Conservation (phyloP, 35 echinoderm and acorn worm genomes). For the Heliocidaris erythrogramma region DNA sequence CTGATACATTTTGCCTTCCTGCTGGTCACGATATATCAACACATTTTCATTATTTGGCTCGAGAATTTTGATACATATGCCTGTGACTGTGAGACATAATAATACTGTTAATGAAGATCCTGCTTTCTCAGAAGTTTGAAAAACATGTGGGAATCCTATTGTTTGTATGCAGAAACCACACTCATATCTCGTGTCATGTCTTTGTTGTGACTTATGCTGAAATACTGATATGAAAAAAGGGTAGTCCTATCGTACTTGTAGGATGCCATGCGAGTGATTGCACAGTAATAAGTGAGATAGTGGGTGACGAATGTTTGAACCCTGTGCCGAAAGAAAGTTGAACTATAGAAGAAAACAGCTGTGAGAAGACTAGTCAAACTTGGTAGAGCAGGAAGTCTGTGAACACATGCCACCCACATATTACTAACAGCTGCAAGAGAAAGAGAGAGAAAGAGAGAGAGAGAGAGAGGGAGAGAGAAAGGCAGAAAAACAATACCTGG, state of each 20-base stretch:
- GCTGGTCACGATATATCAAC: no score
- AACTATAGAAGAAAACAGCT: background rate
- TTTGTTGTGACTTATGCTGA: background rate
- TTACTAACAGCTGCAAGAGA: constrained; percentile 1
- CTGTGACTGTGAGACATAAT: no score
- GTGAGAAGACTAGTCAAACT: background rate
- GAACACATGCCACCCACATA: constrained; percentile 33
- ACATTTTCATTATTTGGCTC: no score
- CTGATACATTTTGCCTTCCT: no score
- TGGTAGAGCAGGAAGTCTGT: background rate
- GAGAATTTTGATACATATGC: no score
- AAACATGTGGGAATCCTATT: background rate
- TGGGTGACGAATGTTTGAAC: background rate
- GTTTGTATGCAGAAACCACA: background rate
- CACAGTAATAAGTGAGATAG: no score
- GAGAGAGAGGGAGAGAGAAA: background rate
- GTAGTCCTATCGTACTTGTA: no score
- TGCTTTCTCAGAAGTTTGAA: background rate
- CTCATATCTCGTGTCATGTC: background rate
- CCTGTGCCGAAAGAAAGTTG: background rate
- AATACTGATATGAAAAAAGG: no score
- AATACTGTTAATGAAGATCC: background rate
- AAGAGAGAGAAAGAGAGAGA: background rate
- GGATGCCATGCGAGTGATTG: no score
- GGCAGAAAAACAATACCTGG: background rate